Evolutionary conservation across 2,888 invertebrate species (phyloP).

Genomic region (Pristionchus entomophagus): DNA sequence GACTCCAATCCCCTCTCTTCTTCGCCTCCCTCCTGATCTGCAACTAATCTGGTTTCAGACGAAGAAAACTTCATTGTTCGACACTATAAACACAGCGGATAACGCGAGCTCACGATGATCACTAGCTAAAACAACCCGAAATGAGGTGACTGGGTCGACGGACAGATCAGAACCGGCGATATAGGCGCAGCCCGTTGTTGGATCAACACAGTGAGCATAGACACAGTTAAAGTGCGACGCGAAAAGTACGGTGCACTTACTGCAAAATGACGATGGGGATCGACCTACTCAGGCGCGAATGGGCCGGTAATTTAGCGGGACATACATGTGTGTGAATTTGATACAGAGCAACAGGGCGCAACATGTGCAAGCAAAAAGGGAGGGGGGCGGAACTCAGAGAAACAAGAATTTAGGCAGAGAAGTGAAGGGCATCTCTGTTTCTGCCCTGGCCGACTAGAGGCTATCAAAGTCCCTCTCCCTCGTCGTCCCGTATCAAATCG

Average conservation of each 20-base stretch:
- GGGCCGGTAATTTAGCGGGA: neutral
- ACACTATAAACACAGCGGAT: neutral
- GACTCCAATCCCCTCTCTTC: no score
- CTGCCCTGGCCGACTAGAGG: neutral
- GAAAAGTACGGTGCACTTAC: neutral
- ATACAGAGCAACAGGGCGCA: no score
- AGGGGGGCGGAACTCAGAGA: neutral
- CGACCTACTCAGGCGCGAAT: neutral
- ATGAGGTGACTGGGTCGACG: neutral
- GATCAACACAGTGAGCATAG: slow-evolving; percentile 1
- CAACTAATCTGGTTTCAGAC: neutral
- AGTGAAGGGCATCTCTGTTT: neutral
- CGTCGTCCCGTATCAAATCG: slow-evolving; percentile 34
- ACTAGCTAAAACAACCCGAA: neutral
- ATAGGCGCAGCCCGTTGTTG: neutral
- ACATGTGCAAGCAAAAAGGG: no score
- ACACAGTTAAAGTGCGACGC: slow-evolving; percentile 16
- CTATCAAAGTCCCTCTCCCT: neutral
- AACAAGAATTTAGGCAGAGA: neutral
- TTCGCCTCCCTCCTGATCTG: slow-evolving; percentile 17
- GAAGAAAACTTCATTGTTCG: no score
- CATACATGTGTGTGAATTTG: neutral
- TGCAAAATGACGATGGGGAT: neutral
- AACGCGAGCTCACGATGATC: no score
- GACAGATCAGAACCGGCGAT: slow-evolving; percentile 9